Percentiles rank a stretch among this genome's conserved stretches.
Evolutionary conservation across 1,140 invertebrate genomes (phyloP).

Genomic region (Neuroterus valhalla): DNA sequence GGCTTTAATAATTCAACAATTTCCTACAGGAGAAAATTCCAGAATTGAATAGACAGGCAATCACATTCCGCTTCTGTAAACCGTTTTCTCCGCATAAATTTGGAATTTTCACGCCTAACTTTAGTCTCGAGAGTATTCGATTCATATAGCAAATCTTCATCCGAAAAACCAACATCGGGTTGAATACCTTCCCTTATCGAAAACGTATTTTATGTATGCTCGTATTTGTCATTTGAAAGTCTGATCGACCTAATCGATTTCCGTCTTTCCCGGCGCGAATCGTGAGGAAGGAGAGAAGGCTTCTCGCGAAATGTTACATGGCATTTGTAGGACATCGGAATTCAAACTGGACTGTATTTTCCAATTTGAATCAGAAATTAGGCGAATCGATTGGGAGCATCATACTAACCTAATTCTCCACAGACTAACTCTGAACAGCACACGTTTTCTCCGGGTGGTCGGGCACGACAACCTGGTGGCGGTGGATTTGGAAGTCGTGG

Average conservation of each 20-base stretch:
- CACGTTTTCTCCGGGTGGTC: constrained; percentile 79
- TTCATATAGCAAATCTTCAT: constrained; percentile 10
- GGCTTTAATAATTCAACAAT: constrained; percentile 29
- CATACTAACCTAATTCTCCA: constrained; percentile 75
- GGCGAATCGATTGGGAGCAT: constrained; percentile 51
- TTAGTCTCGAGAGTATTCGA: constrained; percentile 16
- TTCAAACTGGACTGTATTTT: background rate
- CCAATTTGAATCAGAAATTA: constrained; percentile 43
- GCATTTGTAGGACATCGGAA: background rate
- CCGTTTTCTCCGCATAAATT: constrained; percentile 19
- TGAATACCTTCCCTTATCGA: background rate
- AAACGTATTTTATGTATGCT: constrained; percentile 14
- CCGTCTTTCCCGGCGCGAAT: background rate
- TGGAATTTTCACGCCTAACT: constrained; percentile 25
- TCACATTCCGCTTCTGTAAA: constrained; percentile 23
- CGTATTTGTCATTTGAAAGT: constrained; percentile 28
- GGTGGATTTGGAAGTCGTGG: constrained; percentile 83
- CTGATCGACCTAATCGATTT: constrained; percentile 25
- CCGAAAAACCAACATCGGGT: constrained; percentile 8
- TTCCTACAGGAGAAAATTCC: constrained; percentile 16
- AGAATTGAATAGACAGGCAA: constrained; percentile 5
- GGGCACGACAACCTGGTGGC: constrained; percentile 80
- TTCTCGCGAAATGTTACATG: too few relatives aligned
- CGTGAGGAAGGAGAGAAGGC: too few relatives aligned
- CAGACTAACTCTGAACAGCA: constrained; percentile 88